A percentile compares a stretch with the other conserved stretches of the same genome.
These are phyloP conservation scores for Euproctis similis DNA, from an alignment of 2,888 invertebrate species.

Conservation along the genomic window DNA sequence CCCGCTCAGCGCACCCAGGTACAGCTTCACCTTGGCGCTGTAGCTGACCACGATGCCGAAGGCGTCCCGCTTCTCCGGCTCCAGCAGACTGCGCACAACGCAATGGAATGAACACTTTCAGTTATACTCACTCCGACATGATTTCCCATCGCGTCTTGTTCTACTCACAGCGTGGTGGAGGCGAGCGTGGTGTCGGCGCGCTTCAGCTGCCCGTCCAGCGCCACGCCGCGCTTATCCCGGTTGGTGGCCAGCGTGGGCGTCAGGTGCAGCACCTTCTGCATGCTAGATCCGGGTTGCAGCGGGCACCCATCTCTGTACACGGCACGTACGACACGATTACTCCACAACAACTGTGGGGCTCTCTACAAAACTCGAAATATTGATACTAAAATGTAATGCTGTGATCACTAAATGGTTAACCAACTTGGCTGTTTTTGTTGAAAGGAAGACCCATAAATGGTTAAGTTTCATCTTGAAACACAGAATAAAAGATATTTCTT, in stretches of 20 bases:
- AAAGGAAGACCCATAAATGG: no score
- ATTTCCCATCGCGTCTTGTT: no score
- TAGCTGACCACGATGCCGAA: constrained; percentile 97
- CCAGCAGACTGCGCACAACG: constrained; percentile 63
- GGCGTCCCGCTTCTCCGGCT: constrained; percentile 90
- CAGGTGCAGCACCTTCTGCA: constrained; percentile 93
- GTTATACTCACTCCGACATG: no score
- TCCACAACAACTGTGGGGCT: no score
- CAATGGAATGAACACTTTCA: no score
- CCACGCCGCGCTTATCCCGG: constrained; percentile 91
- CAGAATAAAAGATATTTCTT: no score
- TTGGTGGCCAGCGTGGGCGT: constrained; percentile 85
- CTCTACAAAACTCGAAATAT: no score
- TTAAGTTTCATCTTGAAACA: no score
- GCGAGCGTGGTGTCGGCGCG: constrained; percentile 89
- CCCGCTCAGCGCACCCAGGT: constrained; percentile 93
- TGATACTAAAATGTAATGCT: no score
- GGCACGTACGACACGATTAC: not conserved
- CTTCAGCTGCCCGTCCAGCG: constrained; percentile 93
- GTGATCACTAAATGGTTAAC: no score
- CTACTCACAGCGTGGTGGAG: constrained; percentile 90
- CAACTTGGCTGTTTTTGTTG: no score
- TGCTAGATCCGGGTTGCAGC: constrained; percentile 87
- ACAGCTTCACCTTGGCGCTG: constrained; percentile 94
- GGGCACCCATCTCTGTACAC: constrained; percentile 87